These are phyloP conservation scores for Ptiloglossa arizonensis DNA, from an alignment of 1,140 invertebrate genomes.

Conservation along the genomic window DNA sequence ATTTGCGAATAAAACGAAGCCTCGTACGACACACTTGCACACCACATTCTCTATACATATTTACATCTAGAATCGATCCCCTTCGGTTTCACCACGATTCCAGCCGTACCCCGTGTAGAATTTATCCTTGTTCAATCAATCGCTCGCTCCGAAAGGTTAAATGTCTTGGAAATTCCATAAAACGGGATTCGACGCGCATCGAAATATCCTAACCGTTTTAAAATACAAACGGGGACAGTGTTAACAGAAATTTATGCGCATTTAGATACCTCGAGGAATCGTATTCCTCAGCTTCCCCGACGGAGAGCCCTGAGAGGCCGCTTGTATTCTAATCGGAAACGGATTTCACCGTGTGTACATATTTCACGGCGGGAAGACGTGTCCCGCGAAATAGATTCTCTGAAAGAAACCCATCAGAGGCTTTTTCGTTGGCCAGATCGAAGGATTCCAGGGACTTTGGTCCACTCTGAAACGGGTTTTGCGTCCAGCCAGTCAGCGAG, in stretches of 20 bases:
- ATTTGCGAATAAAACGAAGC: too few relatives aligned
- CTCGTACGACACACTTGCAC: too few relatives aligned
- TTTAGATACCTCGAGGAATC: slow-evolving; percentile 12
- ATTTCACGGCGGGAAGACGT: neutral
- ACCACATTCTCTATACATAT: too few relatives aligned
- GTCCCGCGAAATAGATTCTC: neutral
- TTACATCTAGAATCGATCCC: neutral
- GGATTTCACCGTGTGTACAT: slow-evolving; percentile 29
- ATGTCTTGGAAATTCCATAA: neutral
- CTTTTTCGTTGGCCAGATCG: neutral
- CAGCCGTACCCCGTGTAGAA: neutral
- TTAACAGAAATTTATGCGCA: slow-evolving; percentile 25
- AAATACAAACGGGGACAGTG: slow-evolving; percentile 13
- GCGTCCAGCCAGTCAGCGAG: neutral
- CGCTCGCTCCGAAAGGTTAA: neutral
- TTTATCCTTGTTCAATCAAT: neutral
- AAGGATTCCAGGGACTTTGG: neutral
- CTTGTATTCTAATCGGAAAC: slow-evolving; percentile 24
- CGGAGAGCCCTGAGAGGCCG: neutral
- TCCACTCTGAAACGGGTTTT: neutral
- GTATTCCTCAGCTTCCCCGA: neutral
- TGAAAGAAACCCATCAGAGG: neutral
- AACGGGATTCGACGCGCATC: neutral
- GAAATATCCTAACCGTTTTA: neutral
- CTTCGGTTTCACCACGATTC: neutral